Evolutionary conservation across 2,888 invertebrate species (phyloP).

Genomic region (Eupsilia transversa): DNA sequence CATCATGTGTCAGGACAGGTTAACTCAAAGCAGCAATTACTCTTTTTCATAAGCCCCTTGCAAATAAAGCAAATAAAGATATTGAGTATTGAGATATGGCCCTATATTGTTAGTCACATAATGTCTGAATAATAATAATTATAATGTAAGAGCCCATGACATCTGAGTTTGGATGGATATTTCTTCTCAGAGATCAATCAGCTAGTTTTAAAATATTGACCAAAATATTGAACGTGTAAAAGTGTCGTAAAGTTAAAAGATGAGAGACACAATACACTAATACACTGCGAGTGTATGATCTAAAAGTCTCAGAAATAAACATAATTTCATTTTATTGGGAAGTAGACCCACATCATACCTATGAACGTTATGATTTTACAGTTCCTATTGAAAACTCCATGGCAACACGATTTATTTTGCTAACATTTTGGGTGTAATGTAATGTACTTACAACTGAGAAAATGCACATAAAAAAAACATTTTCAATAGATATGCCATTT

Average conservation of each 20-base stretch:
- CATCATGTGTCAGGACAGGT: neutral
- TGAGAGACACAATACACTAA: neutral
- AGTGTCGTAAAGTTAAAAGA: neutral
- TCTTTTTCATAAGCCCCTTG: too few species aligned
- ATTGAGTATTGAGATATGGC: too few species aligned
- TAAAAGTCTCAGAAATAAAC: neutral
- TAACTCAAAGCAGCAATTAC: neutral
- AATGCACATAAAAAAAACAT: neutral
- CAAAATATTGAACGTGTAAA: neutral
- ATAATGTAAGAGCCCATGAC: too few species aligned
- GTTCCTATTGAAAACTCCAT: neutral
- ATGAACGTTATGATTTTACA: neutral
- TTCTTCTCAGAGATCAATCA: too few species aligned
- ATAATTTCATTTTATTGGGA: neutral
- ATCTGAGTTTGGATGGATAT: too few species aligned
- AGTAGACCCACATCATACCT: neutral
- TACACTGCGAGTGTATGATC: neutral
- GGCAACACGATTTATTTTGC: neutral
- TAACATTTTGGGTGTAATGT: neutral
- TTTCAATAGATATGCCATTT: slow-evolving; percentile 8
- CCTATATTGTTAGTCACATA: too few species aligned
- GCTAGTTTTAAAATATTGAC: neutral
- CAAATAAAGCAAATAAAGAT: too few species aligned
- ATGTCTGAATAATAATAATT: too few species aligned
- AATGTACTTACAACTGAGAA: neutral